phyloP scores from a whole-genome alignment of 2,113 vertebrate genomes.

The Tragelaphus imberbis region DNA sequence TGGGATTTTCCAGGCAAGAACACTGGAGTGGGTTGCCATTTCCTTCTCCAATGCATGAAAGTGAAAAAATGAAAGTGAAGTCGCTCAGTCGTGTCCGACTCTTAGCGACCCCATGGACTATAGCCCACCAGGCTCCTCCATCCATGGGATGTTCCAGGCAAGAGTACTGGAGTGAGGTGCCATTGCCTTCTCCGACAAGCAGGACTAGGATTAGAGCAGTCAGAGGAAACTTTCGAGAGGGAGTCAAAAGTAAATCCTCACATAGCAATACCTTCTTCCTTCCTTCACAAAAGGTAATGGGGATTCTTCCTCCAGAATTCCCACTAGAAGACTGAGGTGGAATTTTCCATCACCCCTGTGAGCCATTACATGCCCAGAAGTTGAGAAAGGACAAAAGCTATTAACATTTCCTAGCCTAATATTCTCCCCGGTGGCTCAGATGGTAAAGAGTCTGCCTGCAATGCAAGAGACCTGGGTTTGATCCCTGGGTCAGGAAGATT shows the following conservation, averaged over 20 bases:
- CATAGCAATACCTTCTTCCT: background rate
- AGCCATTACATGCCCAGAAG: background rate
- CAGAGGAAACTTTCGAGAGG: background rate
- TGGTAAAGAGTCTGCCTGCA: background rate
- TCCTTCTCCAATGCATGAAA: too few relatives aligned
- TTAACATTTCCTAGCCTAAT: background rate
- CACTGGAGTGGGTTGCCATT: too few relatives aligned
- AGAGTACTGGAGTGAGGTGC: too few relatives aligned
- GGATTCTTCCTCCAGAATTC: background rate
- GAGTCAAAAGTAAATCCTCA: background rate
- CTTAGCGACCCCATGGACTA: too few relatives aligned
- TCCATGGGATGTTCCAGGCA: too few relatives aligned
- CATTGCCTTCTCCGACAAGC: too few relatives aligned
- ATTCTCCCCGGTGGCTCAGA: background rate
- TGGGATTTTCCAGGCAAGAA: too few relatives aligned
- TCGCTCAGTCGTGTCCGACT: too few relatives aligned
- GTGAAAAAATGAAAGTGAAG: too few relatives aligned
- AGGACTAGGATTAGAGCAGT: background rate
- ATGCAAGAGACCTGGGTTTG: background rate
- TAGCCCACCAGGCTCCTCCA: too few relatives aligned
- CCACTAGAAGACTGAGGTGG: background rate
- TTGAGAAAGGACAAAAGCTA: background rate
- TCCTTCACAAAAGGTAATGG: background rate
- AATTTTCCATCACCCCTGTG: background rate
- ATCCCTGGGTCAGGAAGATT: background rate